These are phyloP conservation scores for Oreortyx pictus DNA, from an alignment of 2,797 vertebrate species.

Conservation along the genomic window DNA sequence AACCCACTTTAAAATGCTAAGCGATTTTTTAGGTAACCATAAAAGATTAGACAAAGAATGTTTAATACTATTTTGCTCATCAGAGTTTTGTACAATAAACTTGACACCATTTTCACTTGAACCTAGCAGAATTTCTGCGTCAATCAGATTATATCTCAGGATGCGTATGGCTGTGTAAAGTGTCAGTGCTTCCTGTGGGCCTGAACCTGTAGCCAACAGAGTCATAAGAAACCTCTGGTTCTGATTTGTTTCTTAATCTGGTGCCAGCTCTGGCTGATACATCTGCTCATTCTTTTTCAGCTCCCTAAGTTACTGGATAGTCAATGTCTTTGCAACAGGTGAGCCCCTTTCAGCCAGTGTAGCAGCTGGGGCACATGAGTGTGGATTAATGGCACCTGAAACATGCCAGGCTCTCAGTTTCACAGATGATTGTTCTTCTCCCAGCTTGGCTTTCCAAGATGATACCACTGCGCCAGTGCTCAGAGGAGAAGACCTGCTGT, in stretches of 20 bases:
- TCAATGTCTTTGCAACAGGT: constrained; percentile 60
- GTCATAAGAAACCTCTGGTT: constrained; percentile 27
- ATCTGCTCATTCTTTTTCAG: constrained; percentile 48
- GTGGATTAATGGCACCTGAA: constrained; percentile 64
- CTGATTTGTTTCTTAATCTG: constrained; percentile 50
- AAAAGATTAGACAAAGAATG: neutral
- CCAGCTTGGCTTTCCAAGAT: constrained; percentile 59
- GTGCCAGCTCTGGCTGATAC: constrained; percentile 54
- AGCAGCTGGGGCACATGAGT: constrained; percentile 38
- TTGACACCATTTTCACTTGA: neutral
- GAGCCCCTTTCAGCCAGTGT: constrained; percentile 31
- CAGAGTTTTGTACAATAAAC: neutral
- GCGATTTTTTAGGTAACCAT: neutral
- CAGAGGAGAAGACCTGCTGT: constrained; percentile 67
- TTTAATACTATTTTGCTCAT: neutral
- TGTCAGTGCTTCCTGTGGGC: neutral
- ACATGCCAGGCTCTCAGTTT: constrained; percentile 40
- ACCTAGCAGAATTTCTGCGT: neutral
- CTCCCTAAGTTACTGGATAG: constrained; percentile 5
- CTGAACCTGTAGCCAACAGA: neutral
- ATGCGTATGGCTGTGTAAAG: neutral
- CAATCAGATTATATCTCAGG: neutral
- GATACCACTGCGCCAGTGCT: constrained; percentile 1
- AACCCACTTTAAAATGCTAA: constrained; percentile 11
- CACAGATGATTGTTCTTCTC: constrained; percentile 62